These are phyloP conservation scores for Odocoileus virginianus DNA, from an alignment of 2,113 vertebrate species.

Conservation along the genomic window DNA sequence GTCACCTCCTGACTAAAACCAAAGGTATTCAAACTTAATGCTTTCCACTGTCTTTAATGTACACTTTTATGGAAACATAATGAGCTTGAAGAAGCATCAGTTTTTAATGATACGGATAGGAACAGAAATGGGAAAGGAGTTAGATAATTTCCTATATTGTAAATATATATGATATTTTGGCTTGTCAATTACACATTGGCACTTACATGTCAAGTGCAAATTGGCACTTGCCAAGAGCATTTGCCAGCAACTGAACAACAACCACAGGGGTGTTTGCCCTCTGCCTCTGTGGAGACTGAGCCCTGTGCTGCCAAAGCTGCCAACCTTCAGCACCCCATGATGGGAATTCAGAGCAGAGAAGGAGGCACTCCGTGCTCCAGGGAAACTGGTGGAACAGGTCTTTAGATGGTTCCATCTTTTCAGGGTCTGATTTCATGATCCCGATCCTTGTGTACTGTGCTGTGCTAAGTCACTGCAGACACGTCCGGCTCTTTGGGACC, in stretches of 20 bases:
- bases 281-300: not conserved
- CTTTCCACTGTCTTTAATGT: conserved; percentile 12
- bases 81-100: not conserved
- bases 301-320: not conserved
- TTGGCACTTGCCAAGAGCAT: not conserved
- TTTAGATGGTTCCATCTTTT: not conserved
- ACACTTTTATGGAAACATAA: not conserved
- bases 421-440: not conserved
- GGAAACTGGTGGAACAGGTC: not conserved
- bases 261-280: not conserved
- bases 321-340: fast-evolving
- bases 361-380: not conserved
- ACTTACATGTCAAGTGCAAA: not conserved
- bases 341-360: not conserved
- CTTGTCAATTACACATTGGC: not conserved
- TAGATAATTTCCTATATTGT: not conserved
- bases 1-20: conserved; percentile 37
- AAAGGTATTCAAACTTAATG: not conserved
- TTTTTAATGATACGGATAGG: not conserved
- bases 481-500: fast-evolving
- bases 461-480: not conserved
- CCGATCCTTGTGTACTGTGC: not conserved
- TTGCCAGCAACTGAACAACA: not conserved
- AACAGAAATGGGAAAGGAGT: not conserved
- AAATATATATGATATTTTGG: not conserved